phyloP scores from a whole-genome alignment of 2,888 invertebrate genomes.

The Entomobrya multifasciata region DNA sequence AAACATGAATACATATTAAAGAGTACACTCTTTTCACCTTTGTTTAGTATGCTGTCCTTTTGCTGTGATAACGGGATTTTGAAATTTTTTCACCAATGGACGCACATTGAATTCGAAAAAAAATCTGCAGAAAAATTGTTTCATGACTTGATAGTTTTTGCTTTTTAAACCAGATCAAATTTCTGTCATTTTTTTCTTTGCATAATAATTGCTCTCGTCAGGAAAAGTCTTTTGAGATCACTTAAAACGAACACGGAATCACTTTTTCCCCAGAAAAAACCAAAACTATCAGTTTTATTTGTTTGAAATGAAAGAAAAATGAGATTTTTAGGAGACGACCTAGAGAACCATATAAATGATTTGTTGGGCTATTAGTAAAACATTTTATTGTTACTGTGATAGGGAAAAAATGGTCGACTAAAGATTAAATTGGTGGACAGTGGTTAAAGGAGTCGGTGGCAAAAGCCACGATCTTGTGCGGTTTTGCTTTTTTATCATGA shows the following conservation, averaged over 20 bases:
- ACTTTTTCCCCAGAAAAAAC: conserved; percentile 41
- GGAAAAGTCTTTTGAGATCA: conserved; percentile 32
- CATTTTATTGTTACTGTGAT: too few relatives aligned
- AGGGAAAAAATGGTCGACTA: neutral
- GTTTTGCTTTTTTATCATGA: conserved; percentile 56
- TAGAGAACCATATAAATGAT: too few relatives aligned
- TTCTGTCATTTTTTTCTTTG: conserved; percentile 1
- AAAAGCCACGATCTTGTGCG: conserved; percentile 27
- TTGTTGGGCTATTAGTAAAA: too few relatives aligned
- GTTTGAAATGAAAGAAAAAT: conserved; percentile 60
- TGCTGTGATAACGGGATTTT: conserved; percentile 54
- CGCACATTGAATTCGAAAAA: too few relatives aligned
- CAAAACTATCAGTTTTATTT: conserved; percentile 50
- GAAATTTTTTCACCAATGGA: conserved; percentile 8
- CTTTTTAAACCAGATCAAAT: conserved; percentile 34
- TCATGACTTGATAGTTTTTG: neutral
- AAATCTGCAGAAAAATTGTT: neutral
- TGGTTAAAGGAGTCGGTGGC: neutral
- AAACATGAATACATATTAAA: neutral
- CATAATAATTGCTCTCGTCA: neutral
- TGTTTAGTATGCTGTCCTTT: neutral
- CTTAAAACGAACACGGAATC: conserved; percentile 9
- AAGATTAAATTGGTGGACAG: conserved; percentile 13
- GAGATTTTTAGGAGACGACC: conserved; percentile 70
- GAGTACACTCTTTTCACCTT: neutral